Conservation (phyloP, 2,113 vertebrate genomes). For the Mixornis gularis region DNA sequence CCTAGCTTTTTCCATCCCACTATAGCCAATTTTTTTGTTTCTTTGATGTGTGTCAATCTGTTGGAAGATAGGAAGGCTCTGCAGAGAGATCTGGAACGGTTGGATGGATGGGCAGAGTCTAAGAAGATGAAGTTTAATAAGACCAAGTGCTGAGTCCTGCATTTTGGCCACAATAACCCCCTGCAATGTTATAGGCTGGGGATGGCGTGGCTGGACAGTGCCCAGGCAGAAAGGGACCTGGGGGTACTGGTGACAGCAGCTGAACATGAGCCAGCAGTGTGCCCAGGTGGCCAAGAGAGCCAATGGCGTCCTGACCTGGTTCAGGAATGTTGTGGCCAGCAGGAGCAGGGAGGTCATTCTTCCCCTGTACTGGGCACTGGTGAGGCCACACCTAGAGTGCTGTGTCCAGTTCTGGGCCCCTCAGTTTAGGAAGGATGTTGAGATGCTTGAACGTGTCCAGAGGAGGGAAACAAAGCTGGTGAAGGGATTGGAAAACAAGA, state of each 20-base stretch:
- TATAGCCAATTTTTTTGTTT: accelerated
- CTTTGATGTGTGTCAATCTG: accelerated
- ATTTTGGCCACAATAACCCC: not conserved
- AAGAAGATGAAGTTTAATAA: too few relatives aligned
- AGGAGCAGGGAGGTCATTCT: not conserved
- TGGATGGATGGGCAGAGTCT: not conserved
- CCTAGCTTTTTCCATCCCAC: not conserved
- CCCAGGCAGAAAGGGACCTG: not conserved
- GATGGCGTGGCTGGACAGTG: accelerated
- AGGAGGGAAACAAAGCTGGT: not conserved
- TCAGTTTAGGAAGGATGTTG: not conserved
- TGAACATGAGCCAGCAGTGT: not conserved
- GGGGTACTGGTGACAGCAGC: accelerated
- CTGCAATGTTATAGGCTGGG: accelerated
- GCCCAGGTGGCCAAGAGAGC: not conserved
- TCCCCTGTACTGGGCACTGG: accelerated
- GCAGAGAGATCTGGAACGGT: accelerated
- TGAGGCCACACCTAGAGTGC: not conserved
- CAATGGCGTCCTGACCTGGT: not conserved
- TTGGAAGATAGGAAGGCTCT: not conserved
- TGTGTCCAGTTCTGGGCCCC: not conserved
- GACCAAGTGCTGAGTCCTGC: accelerated
- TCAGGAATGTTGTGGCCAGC: not conserved
- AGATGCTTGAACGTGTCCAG: accelerated
- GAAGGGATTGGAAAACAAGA: not conserved